A percentile compares a stretch with the other conserved stretches of the same genome.
Conservation (phyloP, 1,140 invertebrate species). For the Monochamus saltuarius region DNA sequence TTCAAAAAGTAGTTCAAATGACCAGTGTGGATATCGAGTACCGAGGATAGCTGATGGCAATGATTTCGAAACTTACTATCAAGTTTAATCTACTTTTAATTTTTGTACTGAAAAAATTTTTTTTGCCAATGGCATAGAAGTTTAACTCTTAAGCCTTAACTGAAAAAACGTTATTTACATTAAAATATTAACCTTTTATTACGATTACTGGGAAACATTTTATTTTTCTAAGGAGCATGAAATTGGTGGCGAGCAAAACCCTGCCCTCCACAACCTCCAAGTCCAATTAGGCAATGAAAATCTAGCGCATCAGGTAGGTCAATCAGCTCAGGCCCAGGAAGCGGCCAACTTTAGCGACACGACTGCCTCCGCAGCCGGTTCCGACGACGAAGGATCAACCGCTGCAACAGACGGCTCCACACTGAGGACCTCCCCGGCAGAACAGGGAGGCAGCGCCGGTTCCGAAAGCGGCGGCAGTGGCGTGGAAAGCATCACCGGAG, state of each 20-base stretch:
- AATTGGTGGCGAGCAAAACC: conserved; percentile 32
- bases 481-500: conserved; percentile 88
- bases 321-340: conserved; percentile 44
- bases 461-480: conserved; percentile 88
- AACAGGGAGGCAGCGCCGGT: conserved; percentile 74
- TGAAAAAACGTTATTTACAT: too few species aligned
- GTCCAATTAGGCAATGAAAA: conserved; percentile 30
- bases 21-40: too few species aligned
- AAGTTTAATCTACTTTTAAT: too few species aligned
- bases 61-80: too few species aligned
- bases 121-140: too few species aligned
- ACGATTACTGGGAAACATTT: too few species aligned
- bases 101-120: too few species aligned
- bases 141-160: too few species aligned
- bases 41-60: too few species aligned
- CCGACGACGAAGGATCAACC: conserved; percentile 85
- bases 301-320: conserved; percentile 24
- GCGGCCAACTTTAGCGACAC: conserved; percentile 73
- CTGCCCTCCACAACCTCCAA: conserved; percentile 29
- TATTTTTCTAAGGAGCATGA: conserved; percentile 34
- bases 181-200: too few species aligned
- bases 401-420: conserved; percentile 91
- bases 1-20: too few species aligned
- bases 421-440: conserved; percentile 84
- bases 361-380: conserved; percentile 79